A percentile compares a stretch with the other conserved stretches of the same genome.
phyloP scores from a whole-genome alignment of 2,113 vertebrate species.

The Dendrocopos noguchii region DNA sequence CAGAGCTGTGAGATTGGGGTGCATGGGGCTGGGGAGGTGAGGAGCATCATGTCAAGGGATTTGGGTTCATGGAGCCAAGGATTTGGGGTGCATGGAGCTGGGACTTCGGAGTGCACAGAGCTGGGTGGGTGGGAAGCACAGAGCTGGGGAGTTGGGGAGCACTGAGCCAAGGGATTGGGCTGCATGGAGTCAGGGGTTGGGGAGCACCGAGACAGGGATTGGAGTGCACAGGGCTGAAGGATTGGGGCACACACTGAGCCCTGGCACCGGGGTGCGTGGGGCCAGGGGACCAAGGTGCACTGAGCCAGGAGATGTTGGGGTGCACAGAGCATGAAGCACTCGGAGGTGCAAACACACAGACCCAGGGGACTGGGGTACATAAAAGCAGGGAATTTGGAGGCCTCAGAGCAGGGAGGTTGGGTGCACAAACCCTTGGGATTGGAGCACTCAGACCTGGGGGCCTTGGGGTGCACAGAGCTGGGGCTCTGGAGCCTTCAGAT shows the following conservation, averaged over 20 bases:
- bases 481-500: not conserved
- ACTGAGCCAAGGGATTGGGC: not conserved
- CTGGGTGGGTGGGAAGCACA: not conserved
- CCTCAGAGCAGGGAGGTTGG: too few species aligned
- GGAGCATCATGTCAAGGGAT: not conserved
- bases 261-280: not conserved
- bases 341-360: not conserved
- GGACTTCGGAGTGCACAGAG: too few species aligned
- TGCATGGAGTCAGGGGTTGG: not conserved
- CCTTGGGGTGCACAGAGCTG: too few species aligned
- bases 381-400: too few species aligned
- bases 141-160: not conserved
- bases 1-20: not conserved
- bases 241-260: not conserved
- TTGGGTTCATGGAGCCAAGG: not conserved
- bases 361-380: not conserved
- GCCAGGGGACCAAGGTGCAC: not conserved
- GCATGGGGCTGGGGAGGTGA: not conserved
- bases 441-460: rapidly evolving
- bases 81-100: too few species aligned
- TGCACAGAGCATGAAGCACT: not conserved
- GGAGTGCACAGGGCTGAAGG: not conserved
- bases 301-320: too few species aligned
- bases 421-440: too few species aligned
- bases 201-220: not conserved